These are phyloP conservation scores for Phrynocephalus forsythii DNA, from an alignment of 2,797 vertebrate genomes.

Conservation along the genomic window DNA sequence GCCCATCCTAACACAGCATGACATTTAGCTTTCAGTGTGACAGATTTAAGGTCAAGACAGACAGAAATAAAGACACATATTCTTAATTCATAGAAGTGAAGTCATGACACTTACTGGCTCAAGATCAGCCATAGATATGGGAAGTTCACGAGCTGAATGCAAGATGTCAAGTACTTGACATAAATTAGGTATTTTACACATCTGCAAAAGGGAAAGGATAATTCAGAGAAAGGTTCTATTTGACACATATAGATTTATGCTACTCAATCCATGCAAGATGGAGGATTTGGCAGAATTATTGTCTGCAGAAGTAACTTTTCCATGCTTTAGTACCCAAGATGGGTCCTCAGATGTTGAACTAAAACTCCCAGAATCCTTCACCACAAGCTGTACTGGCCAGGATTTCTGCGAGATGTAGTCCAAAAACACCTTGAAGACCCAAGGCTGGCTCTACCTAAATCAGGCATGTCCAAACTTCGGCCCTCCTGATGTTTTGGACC, in stretches of 20 bases:
- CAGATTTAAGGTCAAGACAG: background rate
- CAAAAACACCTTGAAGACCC: too few species aligned
- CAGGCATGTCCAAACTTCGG: too few species aligned
- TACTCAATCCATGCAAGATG: too few species aligned
- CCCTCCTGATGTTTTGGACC: too few species aligned
- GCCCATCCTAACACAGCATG: background rate
- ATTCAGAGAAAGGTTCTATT: fast-evolving
- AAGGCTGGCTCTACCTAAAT: too few species aligned
- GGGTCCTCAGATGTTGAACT: too few species aligned
- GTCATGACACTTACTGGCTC: conserved; percentile 79
- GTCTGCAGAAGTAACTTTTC: too few species aligned
- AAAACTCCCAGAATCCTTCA: too few species aligned
- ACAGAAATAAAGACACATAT: background rate
- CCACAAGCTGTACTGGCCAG: too few species aligned
- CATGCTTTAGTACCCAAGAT: too few species aligned
- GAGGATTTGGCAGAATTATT: too few species aligned
- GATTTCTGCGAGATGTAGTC: too few species aligned
- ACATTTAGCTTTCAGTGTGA: background rate
- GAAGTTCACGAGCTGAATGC: conserved; percentile 84
- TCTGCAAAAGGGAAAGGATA: conserved; percentile 70
- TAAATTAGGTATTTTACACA: conserved; percentile 87
- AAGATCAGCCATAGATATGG: conserved; percentile 81
- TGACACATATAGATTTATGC: background rate
- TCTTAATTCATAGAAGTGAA: background rate
- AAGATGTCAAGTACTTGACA: conserved; percentile 84